phyloP scores from a whole-genome alignment of 2,888 invertebrate genomes.

The Agrotis puta region DNA sequence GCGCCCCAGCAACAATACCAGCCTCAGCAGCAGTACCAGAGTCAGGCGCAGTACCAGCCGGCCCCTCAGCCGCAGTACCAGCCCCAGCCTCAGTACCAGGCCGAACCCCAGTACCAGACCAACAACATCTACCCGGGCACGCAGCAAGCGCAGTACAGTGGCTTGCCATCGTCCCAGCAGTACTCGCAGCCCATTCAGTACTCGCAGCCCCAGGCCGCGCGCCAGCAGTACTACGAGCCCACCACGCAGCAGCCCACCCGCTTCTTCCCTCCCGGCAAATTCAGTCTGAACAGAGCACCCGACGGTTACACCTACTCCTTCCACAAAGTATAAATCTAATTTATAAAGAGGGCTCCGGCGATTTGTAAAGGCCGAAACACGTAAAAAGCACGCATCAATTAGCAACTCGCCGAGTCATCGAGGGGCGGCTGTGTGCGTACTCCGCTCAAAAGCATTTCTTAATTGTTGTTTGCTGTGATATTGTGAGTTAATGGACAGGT shows the following conservation, averaged over 20 bases:
- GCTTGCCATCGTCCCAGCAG: slow-evolving; percentile 82
- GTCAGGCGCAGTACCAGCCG: slow-evolving; percentile 78
- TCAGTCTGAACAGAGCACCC: slow-evolving; percentile 96
- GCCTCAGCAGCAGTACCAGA: slow-evolving; percentile 81
- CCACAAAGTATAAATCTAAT: slow-evolving; percentile 91
- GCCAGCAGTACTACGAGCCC: slow-evolving; percentile 89
- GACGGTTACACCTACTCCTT: slow-evolving; percentile 97
- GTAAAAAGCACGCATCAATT: slow-evolving; percentile 86
- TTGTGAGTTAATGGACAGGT: slow-evolving; percentile 89
- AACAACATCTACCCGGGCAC: slow-evolving; percentile 88
- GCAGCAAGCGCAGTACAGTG: slow-evolving; percentile 88
- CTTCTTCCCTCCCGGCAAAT: slow-evolving; percentile 96
- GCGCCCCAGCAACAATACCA: slow-evolving; percentile 83
- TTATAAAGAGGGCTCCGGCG: slow-evolving; percentile 79
- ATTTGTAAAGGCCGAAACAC: slow-evolving; percentile 81
- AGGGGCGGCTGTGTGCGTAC: slow-evolving; percentile 77
- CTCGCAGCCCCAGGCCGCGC: slow-evolving; percentile 68
- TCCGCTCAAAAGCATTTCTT: slow-evolving; percentile 86
- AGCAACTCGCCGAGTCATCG: slow-evolving; percentile 87
- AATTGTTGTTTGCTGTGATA: slow-evolving; percentile 91
- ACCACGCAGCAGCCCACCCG: slow-evolving; percentile 93
- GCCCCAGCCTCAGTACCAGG: slow-evolving; percentile 77
- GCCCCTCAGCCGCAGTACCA: slow-evolving; percentile 79
- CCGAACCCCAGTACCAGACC: slow-evolving; percentile 82
- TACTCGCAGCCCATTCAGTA: slow-evolving; percentile 79